These are phyloP conservation scores for Rotaria macrura DNA, from an alignment of 2,888 invertebrate species.

Conservation along the genomic window DNA sequence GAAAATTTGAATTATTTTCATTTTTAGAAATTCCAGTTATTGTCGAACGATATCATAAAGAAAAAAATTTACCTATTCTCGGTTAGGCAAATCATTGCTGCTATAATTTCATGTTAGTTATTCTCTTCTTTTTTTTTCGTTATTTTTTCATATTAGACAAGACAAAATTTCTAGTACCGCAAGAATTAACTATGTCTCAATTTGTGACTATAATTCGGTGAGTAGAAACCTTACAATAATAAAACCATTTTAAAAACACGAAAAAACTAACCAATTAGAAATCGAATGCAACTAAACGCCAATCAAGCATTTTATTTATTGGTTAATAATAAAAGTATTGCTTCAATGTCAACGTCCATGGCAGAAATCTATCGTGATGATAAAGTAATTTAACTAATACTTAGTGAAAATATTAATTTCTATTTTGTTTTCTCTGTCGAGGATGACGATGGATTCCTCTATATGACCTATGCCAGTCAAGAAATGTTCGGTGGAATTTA, in stretches of 20 bases:
- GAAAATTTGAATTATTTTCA: background rate
- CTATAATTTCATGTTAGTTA: no score
- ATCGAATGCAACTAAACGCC: conserved; percentile 57
- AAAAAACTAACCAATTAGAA: conserved; percentile 45
- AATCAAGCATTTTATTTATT: conserved; percentile 70
- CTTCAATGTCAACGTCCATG: conserved; percentile 68
- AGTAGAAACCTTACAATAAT: background rate
- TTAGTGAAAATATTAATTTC: background rate
- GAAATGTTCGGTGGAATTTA: background rate
- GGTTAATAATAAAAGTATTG: conserved; percentile 69
- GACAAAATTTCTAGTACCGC: conserved; percentile 74
- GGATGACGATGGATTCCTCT: conserved; percentile 73
- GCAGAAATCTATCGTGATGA: conserved; percentile 68
- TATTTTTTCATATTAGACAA: conserved; percentile 57
- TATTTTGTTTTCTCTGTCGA: conserved; percentile 41
- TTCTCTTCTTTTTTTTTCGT: background rate
- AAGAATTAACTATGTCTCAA: conserved; percentile 77
- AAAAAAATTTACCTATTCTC: conserved; percentile 61
- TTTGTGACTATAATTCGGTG: conserved; percentile 74
- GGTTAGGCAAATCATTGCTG: background rate
- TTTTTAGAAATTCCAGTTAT: conserved; percentile 59
- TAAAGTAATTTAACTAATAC: conserved; percentile 18
- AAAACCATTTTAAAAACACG: background rate
- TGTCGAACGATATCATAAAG: conserved; percentile 69
- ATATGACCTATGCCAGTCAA: conserved; percentile 65